Conservation (phyloP, 2,888 invertebrate genomes). For the Anthrax anthrax region DNA sequence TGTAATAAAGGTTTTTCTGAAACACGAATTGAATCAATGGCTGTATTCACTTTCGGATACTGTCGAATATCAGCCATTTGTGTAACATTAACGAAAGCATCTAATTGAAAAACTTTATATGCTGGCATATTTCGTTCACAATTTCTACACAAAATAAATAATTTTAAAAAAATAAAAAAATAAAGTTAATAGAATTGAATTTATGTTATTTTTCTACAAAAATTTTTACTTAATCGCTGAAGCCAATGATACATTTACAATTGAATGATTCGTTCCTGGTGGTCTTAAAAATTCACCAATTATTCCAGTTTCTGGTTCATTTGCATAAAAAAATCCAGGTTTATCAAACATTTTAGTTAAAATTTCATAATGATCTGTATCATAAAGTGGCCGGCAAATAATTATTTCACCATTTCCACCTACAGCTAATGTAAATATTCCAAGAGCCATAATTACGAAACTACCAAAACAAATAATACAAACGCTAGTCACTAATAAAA, state of each 20-base stretch:
- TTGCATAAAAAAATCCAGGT: conserved; percentile 45
- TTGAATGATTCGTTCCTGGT: conserved; percentile 26
- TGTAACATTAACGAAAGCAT: conserved; percentile 53
- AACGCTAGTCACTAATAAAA: conserved; percentile 26
- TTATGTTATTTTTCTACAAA: too few relatives aligned
- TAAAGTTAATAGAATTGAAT: too few relatives aligned
- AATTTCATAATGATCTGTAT: conserved; percentile 46
- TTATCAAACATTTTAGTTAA: conserved; percentile 51
- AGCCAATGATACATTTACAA: conserved; percentile 29
- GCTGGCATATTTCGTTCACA: conserved; percentile 57
- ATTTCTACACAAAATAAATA: conserved; percentile 37
- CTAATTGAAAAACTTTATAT: conserved; percentile 58
- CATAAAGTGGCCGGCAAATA: conserved; percentile 58
- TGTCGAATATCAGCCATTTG: conserved; percentile 36
- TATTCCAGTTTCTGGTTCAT: conserved; percentile 32
- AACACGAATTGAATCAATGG: conserved; percentile 29
- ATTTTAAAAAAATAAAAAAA: too few relatives aligned
- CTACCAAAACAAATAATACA: conserved; percentile 28
- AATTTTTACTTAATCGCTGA: conserved; percentile 29
- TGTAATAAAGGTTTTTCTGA: conserved; percentile 29
- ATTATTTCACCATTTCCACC: conserved; percentile 38
- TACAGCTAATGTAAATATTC: conserved; percentile 26
- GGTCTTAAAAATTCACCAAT: conserved; percentile 30
- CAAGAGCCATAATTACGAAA: conserved; percentile 27
- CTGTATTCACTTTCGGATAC: conserved; percentile 30